phyloP scores from a whole-genome alignment of 2,888 invertebrate species.

The Eristalis tenax region DNA sequence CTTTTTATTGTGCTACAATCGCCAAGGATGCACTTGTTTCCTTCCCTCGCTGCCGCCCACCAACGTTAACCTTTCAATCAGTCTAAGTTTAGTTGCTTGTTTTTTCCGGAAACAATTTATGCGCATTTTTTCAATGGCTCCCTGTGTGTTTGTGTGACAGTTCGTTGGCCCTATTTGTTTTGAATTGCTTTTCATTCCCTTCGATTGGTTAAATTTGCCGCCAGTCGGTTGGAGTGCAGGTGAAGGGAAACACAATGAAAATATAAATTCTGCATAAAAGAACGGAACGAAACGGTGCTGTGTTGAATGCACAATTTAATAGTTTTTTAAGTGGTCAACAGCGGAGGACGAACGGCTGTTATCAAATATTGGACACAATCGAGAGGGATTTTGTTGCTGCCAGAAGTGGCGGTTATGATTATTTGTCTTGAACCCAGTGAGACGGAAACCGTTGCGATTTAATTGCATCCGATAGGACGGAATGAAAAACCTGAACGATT shows the following conservation, averaged over 20 bases:
- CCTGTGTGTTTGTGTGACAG: constrained; percentile 17
- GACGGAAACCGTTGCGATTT: neutral
- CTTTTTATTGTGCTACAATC: constrained; percentile 24
- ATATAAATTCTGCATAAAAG: constrained; percentile 21
- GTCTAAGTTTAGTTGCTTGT: neutral
- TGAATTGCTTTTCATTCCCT: neutral
- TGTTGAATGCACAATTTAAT: constrained; percentile 57
- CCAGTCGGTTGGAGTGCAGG: neutral
- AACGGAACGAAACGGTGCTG: constrained; percentile 12
- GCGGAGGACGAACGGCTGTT: neutral
- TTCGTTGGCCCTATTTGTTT: neutral
- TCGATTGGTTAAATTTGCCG: constrained; percentile 23
- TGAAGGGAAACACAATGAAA: constrained; percentile 1
- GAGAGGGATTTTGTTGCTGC: constrained; percentile 7
- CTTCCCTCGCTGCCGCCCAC: neutral
- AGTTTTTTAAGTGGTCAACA: constrained; percentile 52
- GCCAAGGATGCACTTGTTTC: constrained; percentile 58
- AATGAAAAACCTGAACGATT: neutral
- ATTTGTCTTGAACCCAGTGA: constrained; percentile 23
- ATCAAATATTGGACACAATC: constrained; percentile 24
- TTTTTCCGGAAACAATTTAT: constrained; percentile 51
- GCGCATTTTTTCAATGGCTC: constrained; percentile 38
- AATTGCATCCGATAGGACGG: constrained; percentile 4
- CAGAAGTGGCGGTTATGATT: neutral
- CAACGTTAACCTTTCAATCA: neutral